Evolutionary conservation across 1,140 invertebrate species (phyloP).

Genomic region (Zaprionus lachaisei): DNA sequence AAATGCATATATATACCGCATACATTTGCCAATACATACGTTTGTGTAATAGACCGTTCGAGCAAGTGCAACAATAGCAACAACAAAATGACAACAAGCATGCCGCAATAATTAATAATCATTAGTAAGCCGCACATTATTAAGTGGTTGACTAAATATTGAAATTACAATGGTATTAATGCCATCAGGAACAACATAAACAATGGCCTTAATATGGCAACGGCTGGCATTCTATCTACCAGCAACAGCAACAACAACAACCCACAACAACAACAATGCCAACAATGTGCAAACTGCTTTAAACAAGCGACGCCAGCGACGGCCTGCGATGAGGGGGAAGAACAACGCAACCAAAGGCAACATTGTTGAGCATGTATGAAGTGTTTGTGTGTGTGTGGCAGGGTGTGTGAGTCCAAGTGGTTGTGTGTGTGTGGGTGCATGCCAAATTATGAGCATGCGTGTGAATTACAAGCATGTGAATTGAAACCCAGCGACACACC

Average conservation of each 20-base stretch:
- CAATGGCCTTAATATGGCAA: slow-evolving; percentile 70
- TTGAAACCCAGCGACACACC: slow-evolving; percentile 71
- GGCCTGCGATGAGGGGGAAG: slow-evolving; percentile 12
- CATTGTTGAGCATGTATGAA: slow-evolving; percentile 42
- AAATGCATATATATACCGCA: slow-evolving; percentile 9
- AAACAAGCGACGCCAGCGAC: slow-evolving; percentile 56
- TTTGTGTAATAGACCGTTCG: not conserved
- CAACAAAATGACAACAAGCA: slow-evolving; percentile 51
- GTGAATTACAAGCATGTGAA: slow-evolving; percentile 76
- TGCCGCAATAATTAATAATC: slow-evolving; percentile 81
- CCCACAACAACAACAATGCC: slow-evolving; percentile 50
- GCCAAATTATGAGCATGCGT: slow-evolving; percentile 73
- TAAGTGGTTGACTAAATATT: slow-evolving; percentile 81
- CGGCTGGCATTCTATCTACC: slow-evolving; percentile 42
- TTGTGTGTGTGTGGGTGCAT: slow-evolving; percentile 25
- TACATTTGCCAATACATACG: not conserved
- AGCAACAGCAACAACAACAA: slow-evolving; percentile 20
- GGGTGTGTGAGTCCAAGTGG: not conserved
- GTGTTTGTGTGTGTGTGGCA: not conserved
- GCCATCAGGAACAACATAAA: slow-evolving; percentile 75
- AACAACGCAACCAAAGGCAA: slow-evolving; percentile 45
- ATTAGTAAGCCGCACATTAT: slow-evolving; percentile 81
- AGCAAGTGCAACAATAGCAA: slow-evolving; percentile 7
- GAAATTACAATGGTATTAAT: slow-evolving; percentile 79
- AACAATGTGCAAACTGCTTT: slow-evolving; percentile 78